Percentiles rank a stretch among this genome's conserved stretches.
phyloP scores from a whole-genome alignment of 2,113 vertebrate genomes.

The Actinemys pallida region DNA sequence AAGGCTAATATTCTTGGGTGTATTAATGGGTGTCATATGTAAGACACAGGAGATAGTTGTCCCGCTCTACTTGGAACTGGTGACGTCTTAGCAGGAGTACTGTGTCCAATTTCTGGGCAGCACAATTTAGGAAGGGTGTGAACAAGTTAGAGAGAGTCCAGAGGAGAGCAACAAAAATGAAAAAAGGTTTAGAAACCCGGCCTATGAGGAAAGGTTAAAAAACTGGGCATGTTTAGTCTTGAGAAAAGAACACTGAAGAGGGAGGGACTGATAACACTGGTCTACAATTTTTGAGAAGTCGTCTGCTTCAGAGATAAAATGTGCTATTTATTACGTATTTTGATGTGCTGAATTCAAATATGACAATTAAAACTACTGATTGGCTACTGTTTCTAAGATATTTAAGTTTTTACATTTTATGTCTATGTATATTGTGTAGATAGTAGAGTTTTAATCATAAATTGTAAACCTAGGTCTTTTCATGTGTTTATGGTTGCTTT shows the following conservation, averaged over 20 bases:
- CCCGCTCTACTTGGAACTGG: background rate
- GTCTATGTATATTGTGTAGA: no score
- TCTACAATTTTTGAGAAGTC: no score
- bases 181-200: background rate
- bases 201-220: background rate
- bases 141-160: background rate
- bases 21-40: background rate
- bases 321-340: no score
- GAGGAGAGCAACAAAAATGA: background rate
- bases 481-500: no score
- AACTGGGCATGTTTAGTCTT: background rate
- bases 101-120: background rate
- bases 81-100: background rate
- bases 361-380: no score
- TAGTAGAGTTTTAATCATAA: no score
- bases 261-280: background rate
- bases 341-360: no score
- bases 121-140: background rate
- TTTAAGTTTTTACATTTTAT: no score
- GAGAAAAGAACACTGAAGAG: background rate
- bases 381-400: no score
- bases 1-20: background rate
- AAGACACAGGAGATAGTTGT: background rate
- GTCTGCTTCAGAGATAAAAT: no score
- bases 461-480: no score